Percentiles rank a stretch among this genome's conserved stretches.
phyloP scores from a whole-genome alignment of 2,113 vertebrate genomes.

The Ctenomys sociabilis region DNA sequence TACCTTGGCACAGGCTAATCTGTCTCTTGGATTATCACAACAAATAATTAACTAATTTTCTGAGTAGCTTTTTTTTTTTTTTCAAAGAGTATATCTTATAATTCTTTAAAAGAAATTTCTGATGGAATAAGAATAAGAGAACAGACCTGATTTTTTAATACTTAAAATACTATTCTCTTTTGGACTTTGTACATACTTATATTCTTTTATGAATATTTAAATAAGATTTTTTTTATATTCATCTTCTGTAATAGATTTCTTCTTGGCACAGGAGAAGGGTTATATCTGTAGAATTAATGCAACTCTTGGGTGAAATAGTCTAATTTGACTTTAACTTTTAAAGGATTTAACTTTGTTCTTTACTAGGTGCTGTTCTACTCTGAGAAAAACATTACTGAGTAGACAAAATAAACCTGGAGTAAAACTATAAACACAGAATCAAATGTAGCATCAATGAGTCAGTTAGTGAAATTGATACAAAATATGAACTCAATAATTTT shows the following conservation, averaged over 20 bases:
- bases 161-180: neutral
- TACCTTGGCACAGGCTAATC: neutral
- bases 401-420: neutral
- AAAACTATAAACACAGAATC: neutral
- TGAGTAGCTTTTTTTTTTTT: neutral
- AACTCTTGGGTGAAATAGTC: neutral
- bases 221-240: neutral
- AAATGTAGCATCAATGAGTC: neutral
- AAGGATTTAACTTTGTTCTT: neutral
- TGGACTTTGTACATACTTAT: neutral
- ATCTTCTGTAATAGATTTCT: neutral
- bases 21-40: neutral
- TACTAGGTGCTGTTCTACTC: neutral
- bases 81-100: neutral
- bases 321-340: neutral
- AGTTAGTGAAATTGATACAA: neutral
- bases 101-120: neutral
- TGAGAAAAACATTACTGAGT: neutral
- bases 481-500: neutral
- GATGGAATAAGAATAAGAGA: neutral
- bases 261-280: neutral
- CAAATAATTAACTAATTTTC: constrained; percentile 18
- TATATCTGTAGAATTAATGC: neutral
- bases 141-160: neutral
- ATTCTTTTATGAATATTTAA: neutral